phyloP scores from a whole-genome alignment of 2,888 invertebrate genomes.

The Pterostichus madidus region DNA sequence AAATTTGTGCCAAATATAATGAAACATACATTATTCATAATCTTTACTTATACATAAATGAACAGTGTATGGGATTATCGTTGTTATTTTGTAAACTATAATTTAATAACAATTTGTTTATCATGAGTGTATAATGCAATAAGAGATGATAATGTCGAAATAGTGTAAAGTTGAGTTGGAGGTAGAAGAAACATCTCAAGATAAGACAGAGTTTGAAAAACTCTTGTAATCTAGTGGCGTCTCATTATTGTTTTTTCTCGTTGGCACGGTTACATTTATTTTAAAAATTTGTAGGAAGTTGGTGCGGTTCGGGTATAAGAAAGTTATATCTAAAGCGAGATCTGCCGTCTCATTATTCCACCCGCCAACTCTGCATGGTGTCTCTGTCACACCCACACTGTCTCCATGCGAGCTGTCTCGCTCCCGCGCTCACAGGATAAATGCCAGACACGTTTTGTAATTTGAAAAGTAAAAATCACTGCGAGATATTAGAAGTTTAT shows the following conservation, averaged over 20 bases:
- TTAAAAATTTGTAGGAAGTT: constrained; percentile 57
- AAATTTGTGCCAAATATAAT: too few species aligned
- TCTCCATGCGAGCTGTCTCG: neutral
- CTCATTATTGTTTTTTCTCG: constrained; percentile 59
- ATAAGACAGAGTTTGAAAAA: constrained; percentile 24
- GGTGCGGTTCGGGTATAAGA: constrained; percentile 31
- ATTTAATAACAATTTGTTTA: too few species aligned
- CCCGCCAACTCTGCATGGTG: neutral
- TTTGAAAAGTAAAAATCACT: constrained; percentile 64
- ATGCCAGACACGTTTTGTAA: constrained; percentile 60
- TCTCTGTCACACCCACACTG: constrained; percentile 12
- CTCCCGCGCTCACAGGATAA: constrained; percentile 32
- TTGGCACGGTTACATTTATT: constrained; percentile 47
- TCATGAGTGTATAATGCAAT: too few species aligned
- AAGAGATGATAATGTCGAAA: too few species aligned
- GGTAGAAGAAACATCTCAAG: neutral
- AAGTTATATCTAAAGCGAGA: constrained; percentile 62
- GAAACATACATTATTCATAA: too few species aligned
- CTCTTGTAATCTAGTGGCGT: constrained; percentile 27
- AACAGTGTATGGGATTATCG: too few species aligned
- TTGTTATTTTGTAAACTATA: too few species aligned
- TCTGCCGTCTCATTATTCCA: constrained; percentile 59
- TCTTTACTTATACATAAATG: too few species aligned
- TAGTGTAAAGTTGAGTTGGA: too few species aligned
- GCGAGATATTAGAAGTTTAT: constrained; percentile 59